Evolutionary conservation across 2,888 invertebrate species (phyloP).

Genomic region (Eristalis tenax): DNA sequence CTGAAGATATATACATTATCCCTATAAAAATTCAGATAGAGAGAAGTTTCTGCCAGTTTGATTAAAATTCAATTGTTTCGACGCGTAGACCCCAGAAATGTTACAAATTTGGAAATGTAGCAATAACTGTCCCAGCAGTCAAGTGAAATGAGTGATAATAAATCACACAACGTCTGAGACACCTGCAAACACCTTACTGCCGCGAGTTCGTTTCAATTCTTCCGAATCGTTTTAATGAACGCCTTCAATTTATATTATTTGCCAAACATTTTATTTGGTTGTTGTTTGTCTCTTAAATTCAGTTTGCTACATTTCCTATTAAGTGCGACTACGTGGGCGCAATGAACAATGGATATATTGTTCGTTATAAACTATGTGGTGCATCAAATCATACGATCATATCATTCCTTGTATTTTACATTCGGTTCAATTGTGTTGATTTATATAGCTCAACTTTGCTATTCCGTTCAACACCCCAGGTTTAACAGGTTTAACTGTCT

Average conservation of each 20-base stretch:
- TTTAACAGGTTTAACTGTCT: no score
- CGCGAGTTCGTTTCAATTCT: conserved; percentile 14
- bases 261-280: not conserved
- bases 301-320: not conserved
- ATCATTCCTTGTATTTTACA: no score
- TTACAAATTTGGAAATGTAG: not conserved
- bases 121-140: conserved; percentile 39
- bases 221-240: conserved; percentile 37
- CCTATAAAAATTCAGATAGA: conserved; percentile 35
- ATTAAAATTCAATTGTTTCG: conserved; percentile 60
- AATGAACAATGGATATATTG: no score
- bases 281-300: not conserved
- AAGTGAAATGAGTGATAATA: conserved; percentile 47
- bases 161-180: conserved; percentile 46
- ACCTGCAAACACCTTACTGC: conserved; percentile 6
- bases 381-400: no score
- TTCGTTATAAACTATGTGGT: no score
- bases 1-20: not conserved
- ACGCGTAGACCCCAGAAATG: conserved; percentile 5
- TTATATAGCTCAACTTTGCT: no score
- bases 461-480: no score
- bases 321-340: no score
- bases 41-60: conserved; percentile 7
- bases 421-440: no score
- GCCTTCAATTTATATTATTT: conserved; percentile 5